Percentiles rank a stretch among this genome's conserved stretches.
These are phyloP conservation scores for Hirundo rustica DNA, from an alignment of 2,797 vertebrate genomes.

Conservation along the genomic window DNA sequence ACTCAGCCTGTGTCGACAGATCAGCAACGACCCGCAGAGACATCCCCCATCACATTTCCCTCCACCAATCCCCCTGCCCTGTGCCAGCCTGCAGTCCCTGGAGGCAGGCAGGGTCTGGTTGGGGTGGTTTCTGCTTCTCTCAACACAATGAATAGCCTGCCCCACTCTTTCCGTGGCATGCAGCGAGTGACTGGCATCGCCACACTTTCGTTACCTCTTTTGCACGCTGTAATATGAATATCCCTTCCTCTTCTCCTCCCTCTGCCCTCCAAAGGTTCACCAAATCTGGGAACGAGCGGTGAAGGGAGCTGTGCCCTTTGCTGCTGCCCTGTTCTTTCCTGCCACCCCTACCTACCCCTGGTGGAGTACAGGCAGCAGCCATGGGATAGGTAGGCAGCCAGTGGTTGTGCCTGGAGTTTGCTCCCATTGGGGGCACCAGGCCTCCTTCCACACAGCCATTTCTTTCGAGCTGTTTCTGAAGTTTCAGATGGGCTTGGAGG, in stretches of 20 bases:
- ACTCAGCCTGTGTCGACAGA: background rate
- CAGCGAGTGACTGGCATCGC: accelerated
- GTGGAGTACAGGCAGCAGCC: background rate
- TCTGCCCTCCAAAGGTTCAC: background rate
- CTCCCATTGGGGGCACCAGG: background rate
- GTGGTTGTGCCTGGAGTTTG: background rate
- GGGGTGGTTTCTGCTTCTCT: background rate
- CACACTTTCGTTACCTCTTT: conserved; percentile 15
- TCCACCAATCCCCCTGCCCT: background rate
- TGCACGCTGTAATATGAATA: background rate
- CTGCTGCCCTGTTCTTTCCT: background rate
- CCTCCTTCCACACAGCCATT: background rate
- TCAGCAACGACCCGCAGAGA: background rate
- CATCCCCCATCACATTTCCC: background rate
- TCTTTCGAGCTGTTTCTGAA: background rate
- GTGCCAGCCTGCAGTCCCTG: accelerated
- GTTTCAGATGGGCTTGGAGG: background rate
- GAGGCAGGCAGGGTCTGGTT: background rate
- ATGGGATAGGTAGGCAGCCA: background rate
- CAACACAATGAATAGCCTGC: background rate
- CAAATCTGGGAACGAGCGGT: accelerated
- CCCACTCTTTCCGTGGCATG: background rate
- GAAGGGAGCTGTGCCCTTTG: background rate
- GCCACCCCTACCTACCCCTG: accelerated
- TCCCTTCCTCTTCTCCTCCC: background rate